A percentile compares a stretch with the other conserved stretches of the same genome.
These are phyloP conservation scores for Caenorhabditis virilis DNA, from an alignment of 2,888 invertebrate genomes.

Conservation along the genomic window DNA sequence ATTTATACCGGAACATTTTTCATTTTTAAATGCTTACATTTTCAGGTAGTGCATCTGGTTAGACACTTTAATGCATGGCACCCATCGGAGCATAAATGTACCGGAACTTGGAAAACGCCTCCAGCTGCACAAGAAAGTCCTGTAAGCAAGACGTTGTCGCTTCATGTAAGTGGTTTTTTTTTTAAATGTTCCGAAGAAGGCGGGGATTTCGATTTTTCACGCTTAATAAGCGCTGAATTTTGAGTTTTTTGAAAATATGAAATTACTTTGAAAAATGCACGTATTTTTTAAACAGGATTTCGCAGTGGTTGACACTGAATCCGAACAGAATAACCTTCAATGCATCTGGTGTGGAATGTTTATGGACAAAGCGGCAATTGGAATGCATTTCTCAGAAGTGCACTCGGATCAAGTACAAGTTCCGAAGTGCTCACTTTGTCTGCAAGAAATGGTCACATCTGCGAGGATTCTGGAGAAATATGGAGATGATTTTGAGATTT, in stretches of 20 bases:
- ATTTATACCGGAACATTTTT: no score
- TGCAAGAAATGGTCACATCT: conserved; percentile 65
- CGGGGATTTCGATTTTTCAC: background rate
- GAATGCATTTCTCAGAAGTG: conserved; percentile 67
- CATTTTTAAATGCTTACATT: no score
- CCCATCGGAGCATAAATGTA: conserved; percentile 64
- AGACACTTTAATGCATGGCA: conserved; percentile 69
- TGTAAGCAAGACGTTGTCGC: conserved; percentile 12
- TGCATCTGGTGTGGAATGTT: conserved; percentile 69
- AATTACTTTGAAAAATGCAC: background rate
- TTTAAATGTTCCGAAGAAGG: background rate
- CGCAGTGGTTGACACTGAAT: conserved; percentile 60
- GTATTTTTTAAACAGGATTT: conserved; percentile 57
- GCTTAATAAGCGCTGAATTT: no score
- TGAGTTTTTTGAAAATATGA: background rate
- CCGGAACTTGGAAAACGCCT: conserved; percentile 59
- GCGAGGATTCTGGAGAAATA: conserved; percentile 63
- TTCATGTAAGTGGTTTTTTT: conserved; percentile 20
- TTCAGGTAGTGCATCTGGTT: conserved; percentile 63
- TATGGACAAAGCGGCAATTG: conserved; percentile 55
- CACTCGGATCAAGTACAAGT: conserved; percentile 66
- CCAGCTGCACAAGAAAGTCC: background rate
- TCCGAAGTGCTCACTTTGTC: conserved; percentile 66
- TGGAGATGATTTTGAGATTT: conserved; percentile 60
- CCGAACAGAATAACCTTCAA: conserved; percentile 60